Percentiles rank a stretch among this genome's conserved stretches.
phyloP scores from a whole-genome alignment of 2,888 invertebrate species.

The Drosophila formosana region DNA sequence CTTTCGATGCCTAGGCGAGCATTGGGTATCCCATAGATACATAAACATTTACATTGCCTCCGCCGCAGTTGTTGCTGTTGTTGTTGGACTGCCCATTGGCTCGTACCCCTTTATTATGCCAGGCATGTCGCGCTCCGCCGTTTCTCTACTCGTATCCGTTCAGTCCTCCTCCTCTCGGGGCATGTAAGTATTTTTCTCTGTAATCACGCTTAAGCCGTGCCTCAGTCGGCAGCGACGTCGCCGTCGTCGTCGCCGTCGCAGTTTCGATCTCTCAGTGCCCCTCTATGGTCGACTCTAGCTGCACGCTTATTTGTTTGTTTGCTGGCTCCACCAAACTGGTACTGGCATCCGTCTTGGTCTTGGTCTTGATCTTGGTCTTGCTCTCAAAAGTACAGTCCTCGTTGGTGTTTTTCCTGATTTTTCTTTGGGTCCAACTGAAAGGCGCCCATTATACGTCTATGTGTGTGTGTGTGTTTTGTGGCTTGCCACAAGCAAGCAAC shows the following conservation, averaged over 20 bases:
- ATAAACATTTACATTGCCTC: constrained; percentile 70
- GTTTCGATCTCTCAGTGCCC: constrained; percentile 9
- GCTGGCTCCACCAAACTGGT: constrained; percentile 77
- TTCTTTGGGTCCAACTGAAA: constrained; percentile 55
- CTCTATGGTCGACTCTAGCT: constrained; percentile 54
- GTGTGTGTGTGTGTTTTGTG: constrained; percentile 31
- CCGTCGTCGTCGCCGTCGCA: constrained; percentile 6
- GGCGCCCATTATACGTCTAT: constrained; percentile 46
- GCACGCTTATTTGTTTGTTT: constrained; percentile 78
- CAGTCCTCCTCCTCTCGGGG: constrained; percentile 17
- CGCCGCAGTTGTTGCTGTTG: constrained; percentile 24
- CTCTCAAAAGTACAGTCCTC: constrained; percentile 69
- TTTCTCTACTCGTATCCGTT: constrained; percentile 57
- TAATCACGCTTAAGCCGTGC: constrained; percentile 69
- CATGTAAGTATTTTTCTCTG: constrained; percentile 47
- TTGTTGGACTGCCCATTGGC: constrained; percentile 42
- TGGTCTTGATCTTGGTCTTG: constrained; percentile 32
- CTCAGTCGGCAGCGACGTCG: constrained; percentile 24
- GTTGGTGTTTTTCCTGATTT: constrained; percentile 71
- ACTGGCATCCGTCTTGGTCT: constrained; percentile 61
- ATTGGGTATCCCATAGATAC: constrained; percentile 65
- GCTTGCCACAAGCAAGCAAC: constrained; percentile 54
- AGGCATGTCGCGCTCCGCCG: constrained; percentile 64
- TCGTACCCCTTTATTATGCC: constrained; percentile 71
- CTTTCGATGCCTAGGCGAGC: constrained; percentile 66